A percentile compares a stretch with the other conserved stretches of the same genome.
phyloP scores from a whole-genome alignment of 2,888 invertebrate genomes.

The Melipona bicolor region DNA sequence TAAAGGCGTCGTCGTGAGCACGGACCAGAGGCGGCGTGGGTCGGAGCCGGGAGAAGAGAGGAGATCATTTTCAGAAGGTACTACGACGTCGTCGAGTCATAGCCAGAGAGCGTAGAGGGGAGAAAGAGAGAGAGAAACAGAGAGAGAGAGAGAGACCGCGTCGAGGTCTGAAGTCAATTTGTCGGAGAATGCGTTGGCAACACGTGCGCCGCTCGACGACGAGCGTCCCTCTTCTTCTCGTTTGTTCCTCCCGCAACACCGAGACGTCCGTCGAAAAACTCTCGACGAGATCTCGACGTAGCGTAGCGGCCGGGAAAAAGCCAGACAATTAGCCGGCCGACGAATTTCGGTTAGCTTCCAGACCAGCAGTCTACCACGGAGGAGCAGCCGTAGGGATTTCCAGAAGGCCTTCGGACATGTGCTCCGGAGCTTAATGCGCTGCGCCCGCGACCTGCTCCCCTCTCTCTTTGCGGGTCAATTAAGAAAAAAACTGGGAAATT shows the following conservation, averaged over 20 bases:
- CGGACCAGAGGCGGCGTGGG: slow-evolving; percentile 47
- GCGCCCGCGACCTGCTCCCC: neutral
- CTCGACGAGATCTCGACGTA: slow-evolving; percentile 26
- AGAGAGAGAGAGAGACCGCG: slow-evolving; percentile 60
- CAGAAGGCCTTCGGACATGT: slow-evolving; percentile 41
- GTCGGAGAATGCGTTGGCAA: slow-evolving; percentile 83
- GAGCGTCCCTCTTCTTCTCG: slow-evolving; percentile 45
- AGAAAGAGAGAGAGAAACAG: slow-evolving; percentile 56
- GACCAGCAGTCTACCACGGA: slow-evolving; percentile 60
- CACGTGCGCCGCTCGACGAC: slow-evolving; percentile 78
- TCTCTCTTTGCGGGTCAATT: neutral
- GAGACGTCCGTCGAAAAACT: slow-evolving; percentile 49
- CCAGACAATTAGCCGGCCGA: slow-evolving; percentile 61
- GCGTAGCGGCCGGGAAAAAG: slow-evolving; percentile 54
- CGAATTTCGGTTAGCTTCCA: slow-evolving; percentile 26
- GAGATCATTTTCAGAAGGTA: slow-evolving; percentile 70
- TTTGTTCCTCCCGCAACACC: slow-evolving; percentile 14
- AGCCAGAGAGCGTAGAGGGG: slow-evolving; percentile 35
- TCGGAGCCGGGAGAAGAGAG: slow-evolving; percentile 53
- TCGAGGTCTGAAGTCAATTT: slow-evolving; percentile 84
- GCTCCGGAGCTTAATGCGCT: neutral
- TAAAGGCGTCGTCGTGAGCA: slow-evolving; percentile 80
- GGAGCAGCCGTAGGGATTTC: slow-evolving; percentile 40
- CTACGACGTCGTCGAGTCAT: slow-evolving; percentile 59
- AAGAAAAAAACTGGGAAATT: slow-evolving; percentile 18